These are phyloP conservation scores for Pyrocephalus nanus DNA, from an alignment of 2,797 vertebrate species.

Conservation along the genomic window DNA sequence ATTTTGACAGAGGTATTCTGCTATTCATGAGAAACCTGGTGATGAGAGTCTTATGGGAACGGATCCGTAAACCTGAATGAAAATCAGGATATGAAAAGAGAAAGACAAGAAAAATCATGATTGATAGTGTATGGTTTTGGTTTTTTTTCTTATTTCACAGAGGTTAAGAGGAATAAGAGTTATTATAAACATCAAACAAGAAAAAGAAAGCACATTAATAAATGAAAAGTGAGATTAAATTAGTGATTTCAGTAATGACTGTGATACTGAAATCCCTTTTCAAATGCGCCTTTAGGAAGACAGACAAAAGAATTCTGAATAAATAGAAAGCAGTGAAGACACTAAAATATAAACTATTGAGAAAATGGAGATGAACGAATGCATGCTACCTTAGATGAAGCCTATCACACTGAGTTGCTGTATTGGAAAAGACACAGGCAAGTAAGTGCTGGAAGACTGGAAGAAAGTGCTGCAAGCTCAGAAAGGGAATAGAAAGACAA, in stretches of 20 bases:
- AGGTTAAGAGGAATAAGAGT: neutral
- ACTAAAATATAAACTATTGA: neutral
- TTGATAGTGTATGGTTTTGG: neutral
- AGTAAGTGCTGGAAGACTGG: neutral
- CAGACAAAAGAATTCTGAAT: neutral
- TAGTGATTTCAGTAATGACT: neutral
- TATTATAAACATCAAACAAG: neutral
- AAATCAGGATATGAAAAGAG: neutral
- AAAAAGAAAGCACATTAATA: neutral
- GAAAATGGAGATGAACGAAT: neutral
- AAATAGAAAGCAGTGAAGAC: neutral
- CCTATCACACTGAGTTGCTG: neutral
- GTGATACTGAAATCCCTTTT: neutral
- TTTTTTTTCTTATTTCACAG: neutral
- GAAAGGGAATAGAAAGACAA: neutral
- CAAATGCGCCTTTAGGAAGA: neutral
- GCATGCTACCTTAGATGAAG: neutral
- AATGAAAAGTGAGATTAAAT: neutral
- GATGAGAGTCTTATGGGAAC: accelerated
- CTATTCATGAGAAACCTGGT: slow-evolving; percentile 33
- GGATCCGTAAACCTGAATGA: neutral
- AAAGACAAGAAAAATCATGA: neutral
- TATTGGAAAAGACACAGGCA: neutral
- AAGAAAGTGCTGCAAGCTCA: neutral
- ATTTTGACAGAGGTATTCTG: neutral